Evolutionary conservation across 2,113 vertebrate species (phyloP).

Genomic region (Ellobius talpinus): DNA sequence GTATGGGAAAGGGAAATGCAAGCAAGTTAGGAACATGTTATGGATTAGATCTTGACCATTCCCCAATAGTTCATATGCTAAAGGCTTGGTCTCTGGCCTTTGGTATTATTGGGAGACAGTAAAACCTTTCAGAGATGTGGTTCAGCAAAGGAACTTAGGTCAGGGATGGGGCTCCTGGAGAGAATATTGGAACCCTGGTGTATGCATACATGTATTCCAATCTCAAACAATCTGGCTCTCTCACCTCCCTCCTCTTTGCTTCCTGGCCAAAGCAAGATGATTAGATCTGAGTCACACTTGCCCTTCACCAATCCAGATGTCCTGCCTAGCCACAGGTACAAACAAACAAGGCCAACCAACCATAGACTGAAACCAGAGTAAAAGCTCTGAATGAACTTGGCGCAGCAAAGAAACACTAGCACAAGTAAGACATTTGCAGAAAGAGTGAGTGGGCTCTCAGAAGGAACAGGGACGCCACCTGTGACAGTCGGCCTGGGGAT

Average conservation of each 20-base stretch:
- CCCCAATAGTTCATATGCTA: neutral
- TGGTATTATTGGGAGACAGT: neutral
- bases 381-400: neutral
- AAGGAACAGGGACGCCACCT: neutral
- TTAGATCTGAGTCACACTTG: neutral
- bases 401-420: neutral
- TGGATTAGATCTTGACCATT: neutral
- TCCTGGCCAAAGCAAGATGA: neutral
- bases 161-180: neutral
- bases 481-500: neutral
- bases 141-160: neutral
- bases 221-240: neutral
- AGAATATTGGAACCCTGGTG: neutral
- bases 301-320: neutral
- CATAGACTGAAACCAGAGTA: neutral
- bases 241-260: neutral
- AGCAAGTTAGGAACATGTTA: neutral
- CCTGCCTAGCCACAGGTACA: neutral
- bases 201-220: neutral
- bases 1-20: neutral
- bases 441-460: neutral
- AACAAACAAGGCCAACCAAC: neutral
- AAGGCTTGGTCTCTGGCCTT: neutral
- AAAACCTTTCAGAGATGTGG: neutral
- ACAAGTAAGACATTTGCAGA: neutral